Evolutionary conservation across 92 coral and sea anemone species (phyloP), one percentile per base, ranked within the genome.

Genomic region (Scolanthus callimorphus): DNA sequence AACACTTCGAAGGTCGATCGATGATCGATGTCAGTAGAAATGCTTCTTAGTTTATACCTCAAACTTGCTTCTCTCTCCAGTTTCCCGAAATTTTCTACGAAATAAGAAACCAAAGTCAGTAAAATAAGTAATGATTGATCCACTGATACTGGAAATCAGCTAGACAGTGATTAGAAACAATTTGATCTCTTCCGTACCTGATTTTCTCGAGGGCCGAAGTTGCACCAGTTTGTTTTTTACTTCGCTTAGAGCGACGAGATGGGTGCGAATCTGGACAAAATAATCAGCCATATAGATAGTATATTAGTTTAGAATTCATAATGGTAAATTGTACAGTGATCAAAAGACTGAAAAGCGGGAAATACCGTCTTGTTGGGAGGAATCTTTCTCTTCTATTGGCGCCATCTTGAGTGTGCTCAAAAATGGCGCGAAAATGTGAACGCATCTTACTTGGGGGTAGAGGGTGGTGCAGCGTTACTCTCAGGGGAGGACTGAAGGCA

Each of bases 381-480:
- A 48, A 48, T 73, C 90, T 29, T 69, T 22, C 23, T 62, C 79
- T 37, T 73, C 85, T 17, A 82, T 79, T 69, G 98, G 96, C 90
- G 98, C 98, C 98, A 92, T 92, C 48, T 92, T 92, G 80, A 29
- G 45, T 82, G 44, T 68, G 57, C 66, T 88, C 74, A 61, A 91
- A 92, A 92, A 69, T 92, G 98, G 98, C 98, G 98, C 96, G 96
- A 92, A 92, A 77, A 34, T 6, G 41, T 6, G 41, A 34, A 15
- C 41, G 15, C 6, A 34, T 6, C 6, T 15, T 34, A 34, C 41
- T 34, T 34, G 15, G 41, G 6, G 15, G 41, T 6, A 15, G n/a
- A n/a, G n/a, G n/a, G n/a, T n/a, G n/a, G n/a, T n/a, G n/a, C n/a
- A n/a, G n/a, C n/a, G n/a, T n/a, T n/a, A n/a, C n/a, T n/a, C n/a